Evolutionary conservation across 2,113 vertebrate species (phyloP).

Genomic region (Poecilia latipinna): DNA sequence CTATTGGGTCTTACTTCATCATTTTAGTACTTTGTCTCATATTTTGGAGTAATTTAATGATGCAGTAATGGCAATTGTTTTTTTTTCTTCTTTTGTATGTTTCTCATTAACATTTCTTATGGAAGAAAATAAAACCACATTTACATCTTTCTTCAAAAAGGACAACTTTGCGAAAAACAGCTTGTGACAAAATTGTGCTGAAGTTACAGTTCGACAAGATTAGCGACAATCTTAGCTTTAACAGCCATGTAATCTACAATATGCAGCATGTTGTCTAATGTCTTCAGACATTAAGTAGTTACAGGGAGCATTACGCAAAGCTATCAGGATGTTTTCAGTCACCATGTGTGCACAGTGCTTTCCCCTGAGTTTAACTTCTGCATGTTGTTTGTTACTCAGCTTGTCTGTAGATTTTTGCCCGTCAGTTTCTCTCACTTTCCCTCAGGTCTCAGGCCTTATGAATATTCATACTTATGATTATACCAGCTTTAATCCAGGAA

Average conservation of each 20-base stretch:
- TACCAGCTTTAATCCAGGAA: conserved; percentile 56
- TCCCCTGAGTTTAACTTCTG: background rate
- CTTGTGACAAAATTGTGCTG: no score
- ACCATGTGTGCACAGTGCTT: background rate
- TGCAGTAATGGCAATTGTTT: background rate
- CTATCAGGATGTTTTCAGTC: background rate
- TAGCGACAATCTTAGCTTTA: background rate
- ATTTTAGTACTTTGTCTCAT: background rate
- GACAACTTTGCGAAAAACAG: no score
- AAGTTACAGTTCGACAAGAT: no score
- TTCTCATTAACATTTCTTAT: background rate
- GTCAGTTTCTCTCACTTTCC: conserved; percentile 36
- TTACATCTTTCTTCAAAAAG: background rate
- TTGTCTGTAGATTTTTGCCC: conserved; percentile 12
- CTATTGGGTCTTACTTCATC: background rate
- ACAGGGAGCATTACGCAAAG: background rate
- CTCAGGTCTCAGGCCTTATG: conserved; percentile 37
- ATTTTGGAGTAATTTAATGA: background rate
- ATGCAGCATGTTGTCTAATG: background rate
- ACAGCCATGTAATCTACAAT: background rate
- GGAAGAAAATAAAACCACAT: background rate
- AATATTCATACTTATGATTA: conserved; percentile 63
- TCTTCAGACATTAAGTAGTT: background rate
- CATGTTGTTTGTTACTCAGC: conserved; percentile 11
- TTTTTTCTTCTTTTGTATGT: background rate